Evolutionary conservation across 2,888 invertebrate species (phyloP).

Genomic region (Pedicia rivosa): DNA sequence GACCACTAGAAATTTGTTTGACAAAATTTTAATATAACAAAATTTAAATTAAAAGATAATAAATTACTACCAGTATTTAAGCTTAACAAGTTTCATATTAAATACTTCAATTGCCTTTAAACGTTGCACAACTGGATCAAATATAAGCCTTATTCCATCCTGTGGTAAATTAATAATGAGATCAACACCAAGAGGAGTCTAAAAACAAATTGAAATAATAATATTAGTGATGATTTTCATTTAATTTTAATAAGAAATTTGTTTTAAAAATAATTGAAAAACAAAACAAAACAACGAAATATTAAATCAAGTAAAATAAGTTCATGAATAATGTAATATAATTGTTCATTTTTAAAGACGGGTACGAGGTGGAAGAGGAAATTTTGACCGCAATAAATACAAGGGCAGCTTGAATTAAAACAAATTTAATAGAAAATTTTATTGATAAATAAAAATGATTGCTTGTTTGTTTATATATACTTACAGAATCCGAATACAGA

Average conservation of each 20-base stretch:
- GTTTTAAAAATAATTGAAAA: constrained; percentile 6
- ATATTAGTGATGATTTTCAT: constrained; percentile 12
- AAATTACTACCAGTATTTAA: constrained; percentile 79
- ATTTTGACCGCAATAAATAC: no score
- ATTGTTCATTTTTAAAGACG: no score
- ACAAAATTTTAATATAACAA: constrained; percentile 1
- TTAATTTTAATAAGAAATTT: constrained; percentile 6
- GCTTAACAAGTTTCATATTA: constrained; percentile 89
- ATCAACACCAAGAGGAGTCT: constrained; percentile 91
- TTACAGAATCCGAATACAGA: constrained; percentile 86
- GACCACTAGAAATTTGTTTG: constrained; percentile 42
- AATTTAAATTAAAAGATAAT: constrained; percentile 4
- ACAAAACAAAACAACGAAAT: constrained; percentile 4
- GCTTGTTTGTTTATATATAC: constrained; percentile 23
- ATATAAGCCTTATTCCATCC: constrained; percentile 92
- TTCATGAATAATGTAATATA: no score
- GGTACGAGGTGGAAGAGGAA: no score
- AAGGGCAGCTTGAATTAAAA: no score
- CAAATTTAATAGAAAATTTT: no score
- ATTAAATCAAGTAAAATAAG: no score
- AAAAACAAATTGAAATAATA: no score
- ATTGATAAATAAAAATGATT: no score
- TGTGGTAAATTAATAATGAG: constrained; percentile 90
- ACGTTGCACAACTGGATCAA: constrained; percentile 88
- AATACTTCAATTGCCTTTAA: constrained; percentile 96